These are phyloP conservation scores for Candoia aspera DNA, from an alignment of 2,113 vertebrate species.

Conservation along the genomic window DNA sequence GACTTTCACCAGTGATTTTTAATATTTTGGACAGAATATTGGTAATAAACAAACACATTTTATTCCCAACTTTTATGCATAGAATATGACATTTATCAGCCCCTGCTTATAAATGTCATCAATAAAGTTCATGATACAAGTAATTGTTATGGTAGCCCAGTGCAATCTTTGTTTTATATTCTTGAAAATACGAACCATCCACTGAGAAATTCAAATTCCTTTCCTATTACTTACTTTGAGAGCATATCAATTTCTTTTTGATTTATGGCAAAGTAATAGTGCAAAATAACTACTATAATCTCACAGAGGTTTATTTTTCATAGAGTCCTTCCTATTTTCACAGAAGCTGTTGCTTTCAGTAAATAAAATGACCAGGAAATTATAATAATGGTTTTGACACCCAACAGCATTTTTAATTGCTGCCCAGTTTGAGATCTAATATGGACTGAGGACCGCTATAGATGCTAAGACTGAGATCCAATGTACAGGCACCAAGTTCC, in stretches of 20 bases:
- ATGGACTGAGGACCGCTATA: not conserved
- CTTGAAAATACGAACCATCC: not conserved
- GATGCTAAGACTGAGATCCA: not conserved
- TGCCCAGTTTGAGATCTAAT: not conserved
- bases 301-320: not conserved
- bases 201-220: not conserved
- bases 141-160: not conserved
- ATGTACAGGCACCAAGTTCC: not conserved
- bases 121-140: not conserved
- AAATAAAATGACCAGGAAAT: not conserved
- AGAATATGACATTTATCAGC: not conserved
- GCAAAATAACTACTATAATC: not conserved
- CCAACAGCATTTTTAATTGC: not conserved
- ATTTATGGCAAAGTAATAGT: not conserved
- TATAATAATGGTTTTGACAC: not conserved
- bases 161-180: not conserved
- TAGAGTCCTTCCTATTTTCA: not conserved
- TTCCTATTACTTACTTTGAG: not conserved
- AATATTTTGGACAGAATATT: not conserved
- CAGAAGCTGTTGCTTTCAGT: not conserved
- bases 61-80: not conserved
- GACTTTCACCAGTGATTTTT: not conserved
- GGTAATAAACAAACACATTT: not conserved
- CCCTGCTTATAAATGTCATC: not conserved
- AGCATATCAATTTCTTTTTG: not conserved